Conservation (phyloP, 2,797 vertebrate genomes). For the Phaenicophaeus curvirostris region DNA sequence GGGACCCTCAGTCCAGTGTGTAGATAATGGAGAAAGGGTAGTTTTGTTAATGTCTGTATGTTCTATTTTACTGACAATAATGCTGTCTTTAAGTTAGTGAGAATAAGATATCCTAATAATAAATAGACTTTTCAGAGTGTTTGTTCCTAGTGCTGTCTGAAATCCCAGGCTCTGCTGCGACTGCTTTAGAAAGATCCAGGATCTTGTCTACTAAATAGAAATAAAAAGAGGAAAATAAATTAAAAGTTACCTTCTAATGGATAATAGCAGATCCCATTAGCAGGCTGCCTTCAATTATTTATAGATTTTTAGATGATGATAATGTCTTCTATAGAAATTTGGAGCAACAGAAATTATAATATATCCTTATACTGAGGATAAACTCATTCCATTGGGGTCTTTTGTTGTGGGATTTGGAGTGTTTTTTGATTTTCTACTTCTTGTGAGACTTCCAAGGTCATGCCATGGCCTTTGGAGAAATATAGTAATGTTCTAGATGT, state of each 20-base stretch:
- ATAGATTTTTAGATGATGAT: not conserved
- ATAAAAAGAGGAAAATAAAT: not conserved
- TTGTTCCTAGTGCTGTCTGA: not conserved
- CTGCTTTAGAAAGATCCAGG: not conserved
- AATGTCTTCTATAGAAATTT: not conserved
- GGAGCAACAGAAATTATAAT: not conserved
- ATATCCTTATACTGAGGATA: not conserved
- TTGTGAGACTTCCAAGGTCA: not conserved
- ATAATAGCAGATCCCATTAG: not conserved
- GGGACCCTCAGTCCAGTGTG: not conserved
- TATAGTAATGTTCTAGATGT: constrained; percentile 1
- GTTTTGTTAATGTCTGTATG: not conserved
- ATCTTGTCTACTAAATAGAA: not conserved
- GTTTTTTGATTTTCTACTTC: not conserved
- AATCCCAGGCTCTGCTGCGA: not conserved
- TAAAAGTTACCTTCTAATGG: not conserved
- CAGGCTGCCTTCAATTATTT: not conserved
- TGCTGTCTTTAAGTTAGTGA: not conserved
- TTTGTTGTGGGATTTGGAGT: not conserved
- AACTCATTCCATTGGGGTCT: not conserved
- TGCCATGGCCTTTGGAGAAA: constrained; percentile 30
- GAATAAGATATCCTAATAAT: not conserved
- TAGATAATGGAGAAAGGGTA: not conserved
- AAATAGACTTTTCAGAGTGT: not conserved
- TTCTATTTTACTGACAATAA: not conserved